Evolutionary conservation across 2,888 invertebrate species (phyloP).

Genomic region (Plemyria rubiginata): DNA sequence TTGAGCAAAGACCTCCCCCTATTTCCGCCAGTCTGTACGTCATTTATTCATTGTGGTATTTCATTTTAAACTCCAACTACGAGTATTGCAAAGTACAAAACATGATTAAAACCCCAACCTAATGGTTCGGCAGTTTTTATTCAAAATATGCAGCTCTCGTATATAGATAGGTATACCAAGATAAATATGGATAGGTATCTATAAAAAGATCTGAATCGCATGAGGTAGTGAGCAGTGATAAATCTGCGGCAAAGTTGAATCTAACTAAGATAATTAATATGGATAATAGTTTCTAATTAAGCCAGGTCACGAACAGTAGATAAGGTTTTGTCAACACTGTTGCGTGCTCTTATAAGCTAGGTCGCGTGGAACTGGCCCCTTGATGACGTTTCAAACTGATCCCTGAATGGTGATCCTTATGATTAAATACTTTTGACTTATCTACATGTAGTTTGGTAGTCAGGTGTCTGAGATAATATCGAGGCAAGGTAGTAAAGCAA

Average conservation of each 20-base stretch:
- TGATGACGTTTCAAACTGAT: no score
- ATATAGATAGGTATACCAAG: neutral
- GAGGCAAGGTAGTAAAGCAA: neutral
- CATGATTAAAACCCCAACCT: neutral
- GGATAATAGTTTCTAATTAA: neutral
- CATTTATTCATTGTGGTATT: no score
- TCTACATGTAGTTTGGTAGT: neutral
- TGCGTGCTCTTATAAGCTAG: no score
- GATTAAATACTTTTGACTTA: no score
- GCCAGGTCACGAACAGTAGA: neutral
- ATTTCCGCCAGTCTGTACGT: no score
- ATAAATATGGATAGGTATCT: neutral
- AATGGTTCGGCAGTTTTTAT: neutral
- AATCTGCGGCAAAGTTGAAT: neutral
- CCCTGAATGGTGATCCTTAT: no score
- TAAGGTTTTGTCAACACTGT: neutral
- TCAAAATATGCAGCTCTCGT: neutral
- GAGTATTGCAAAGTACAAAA: neutral
- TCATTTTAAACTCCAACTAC: no score
- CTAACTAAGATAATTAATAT: neutral
- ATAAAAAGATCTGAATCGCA: neutral
- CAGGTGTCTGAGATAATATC: neutral
- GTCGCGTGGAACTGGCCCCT: no score
- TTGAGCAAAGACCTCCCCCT: no score
- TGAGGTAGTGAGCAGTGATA: neutral